Conservation (phyloP, 2,888 invertebrate genomes). For the Lobophora halterata region DNA sequence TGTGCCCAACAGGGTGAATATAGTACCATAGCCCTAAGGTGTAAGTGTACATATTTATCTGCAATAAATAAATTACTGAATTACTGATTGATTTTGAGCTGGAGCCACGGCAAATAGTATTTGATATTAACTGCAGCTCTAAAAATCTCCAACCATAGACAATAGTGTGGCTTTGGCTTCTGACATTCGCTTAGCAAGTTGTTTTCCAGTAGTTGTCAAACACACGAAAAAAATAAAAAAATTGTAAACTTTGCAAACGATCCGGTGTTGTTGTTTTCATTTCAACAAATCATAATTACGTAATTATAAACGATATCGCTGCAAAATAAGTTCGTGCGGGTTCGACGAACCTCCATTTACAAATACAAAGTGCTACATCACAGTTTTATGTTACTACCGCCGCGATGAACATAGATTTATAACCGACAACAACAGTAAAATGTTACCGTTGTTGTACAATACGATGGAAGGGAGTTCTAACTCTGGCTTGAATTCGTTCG, state of each 20-base stretch:
- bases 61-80: no score
- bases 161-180: no score
- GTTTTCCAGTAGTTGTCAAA: no score
- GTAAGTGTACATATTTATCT: no score
- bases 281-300: constrained; percentile 37
- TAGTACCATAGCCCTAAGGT: no score
- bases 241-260: constrained; percentile 49
- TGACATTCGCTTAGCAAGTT: no score
- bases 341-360: constrained; percentile 51
- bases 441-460: constrained; percentile 71
- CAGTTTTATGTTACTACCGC: constrained; percentile 41
- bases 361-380: constrained; percentile 32
- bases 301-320: constrained; percentile 37
- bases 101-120: no score
- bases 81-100: no score
- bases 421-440: constrained; percentile 48
- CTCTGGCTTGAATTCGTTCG: constrained; percentile 50
- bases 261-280: constrained; percentile 51
- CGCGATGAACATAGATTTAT: constrained; percentile 71
- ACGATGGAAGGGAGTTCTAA: constrained; percentile 71
- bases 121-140: no score
- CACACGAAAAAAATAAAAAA: constrained; percentile 33
- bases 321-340: constrained; percentile 58
- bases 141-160: no score
- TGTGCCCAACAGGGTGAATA: no score